These are phyloP conservation scores for Tineola bisselliella DNA, from an alignment of 2,888 invertebrate genomes.

Conservation along the genomic window DNA sequence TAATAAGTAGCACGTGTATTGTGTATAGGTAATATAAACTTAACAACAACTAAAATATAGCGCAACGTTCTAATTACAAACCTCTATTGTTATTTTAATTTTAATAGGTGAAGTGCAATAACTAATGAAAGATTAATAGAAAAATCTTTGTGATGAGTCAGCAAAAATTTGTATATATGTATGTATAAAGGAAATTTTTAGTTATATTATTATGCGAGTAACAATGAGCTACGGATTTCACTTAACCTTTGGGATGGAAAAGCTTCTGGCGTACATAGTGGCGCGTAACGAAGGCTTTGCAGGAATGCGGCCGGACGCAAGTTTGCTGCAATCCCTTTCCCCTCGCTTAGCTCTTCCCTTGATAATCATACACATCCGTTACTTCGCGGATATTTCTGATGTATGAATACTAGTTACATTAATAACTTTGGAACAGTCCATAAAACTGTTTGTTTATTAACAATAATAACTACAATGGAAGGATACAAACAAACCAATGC, in stretches of 20 bases:
- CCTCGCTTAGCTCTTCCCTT: background rate
- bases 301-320: constrained; percentile 56
- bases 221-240: no score
- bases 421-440: no score
- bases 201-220: no score
- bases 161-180: background rate
- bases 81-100: background rate
- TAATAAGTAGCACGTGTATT: no score
- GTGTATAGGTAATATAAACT: no score
- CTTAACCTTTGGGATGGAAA: no score
- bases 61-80: background rate
- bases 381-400: background rate
- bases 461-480: no score
- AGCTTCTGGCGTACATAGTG: constrained; percentile 2
- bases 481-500: no score
- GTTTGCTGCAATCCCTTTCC: constrained; percentile 8
- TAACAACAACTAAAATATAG: background rate
- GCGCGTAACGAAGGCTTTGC: constrained; percentile 44
- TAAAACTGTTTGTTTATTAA: no score
- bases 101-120: background rate
- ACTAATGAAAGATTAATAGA: background rate
- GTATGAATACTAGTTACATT: no score
- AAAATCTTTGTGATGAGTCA: background rate
- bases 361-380: constrained; percentile 32
- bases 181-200: background rate